Evolutionary conservation across 1,140 invertebrate genomes (phyloP).

Genomic region (Cydia pomonella): DNA sequence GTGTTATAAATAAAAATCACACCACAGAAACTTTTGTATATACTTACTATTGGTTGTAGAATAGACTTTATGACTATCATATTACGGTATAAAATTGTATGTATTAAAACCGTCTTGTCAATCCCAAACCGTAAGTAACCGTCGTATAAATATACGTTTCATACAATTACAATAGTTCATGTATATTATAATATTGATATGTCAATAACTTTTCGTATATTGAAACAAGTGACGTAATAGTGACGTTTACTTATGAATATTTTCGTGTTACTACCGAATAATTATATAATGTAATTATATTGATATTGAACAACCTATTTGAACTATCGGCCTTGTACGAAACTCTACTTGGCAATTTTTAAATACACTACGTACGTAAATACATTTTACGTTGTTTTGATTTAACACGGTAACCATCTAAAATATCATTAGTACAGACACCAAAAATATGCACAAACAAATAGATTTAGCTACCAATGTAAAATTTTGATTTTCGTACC

Average conservation of each 20-base stretch:
- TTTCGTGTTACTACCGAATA: background rate
- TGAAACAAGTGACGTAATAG: background rate
- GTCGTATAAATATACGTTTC: background rate
- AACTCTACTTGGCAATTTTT: background rate
- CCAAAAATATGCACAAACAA: too few species aligned
- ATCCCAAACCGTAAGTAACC: background rate
- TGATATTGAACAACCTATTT: background rate
- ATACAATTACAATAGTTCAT: conserved; percentile 3
- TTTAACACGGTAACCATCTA: background rate
- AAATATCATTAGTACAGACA: background rate
- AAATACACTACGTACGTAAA: background rate
- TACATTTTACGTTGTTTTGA: background rate
- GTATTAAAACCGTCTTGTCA: background rate
- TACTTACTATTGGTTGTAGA: too few species aligned
- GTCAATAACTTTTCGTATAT: background rate
- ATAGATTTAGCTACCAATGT: background rate
- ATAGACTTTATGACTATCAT: too few species aligned
- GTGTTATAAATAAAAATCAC: too few species aligned
- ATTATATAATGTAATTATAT: background rate
- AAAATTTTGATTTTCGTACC: background rate
- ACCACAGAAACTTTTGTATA: too few species aligned
- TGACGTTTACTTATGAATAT: background rate
- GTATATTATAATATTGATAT: background rate
- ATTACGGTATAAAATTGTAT: background rate
- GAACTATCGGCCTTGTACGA: background rate